phyloP scores from a whole-genome alignment of 92 coral and sea anemone species.

The Bergia sp. region DNA sequence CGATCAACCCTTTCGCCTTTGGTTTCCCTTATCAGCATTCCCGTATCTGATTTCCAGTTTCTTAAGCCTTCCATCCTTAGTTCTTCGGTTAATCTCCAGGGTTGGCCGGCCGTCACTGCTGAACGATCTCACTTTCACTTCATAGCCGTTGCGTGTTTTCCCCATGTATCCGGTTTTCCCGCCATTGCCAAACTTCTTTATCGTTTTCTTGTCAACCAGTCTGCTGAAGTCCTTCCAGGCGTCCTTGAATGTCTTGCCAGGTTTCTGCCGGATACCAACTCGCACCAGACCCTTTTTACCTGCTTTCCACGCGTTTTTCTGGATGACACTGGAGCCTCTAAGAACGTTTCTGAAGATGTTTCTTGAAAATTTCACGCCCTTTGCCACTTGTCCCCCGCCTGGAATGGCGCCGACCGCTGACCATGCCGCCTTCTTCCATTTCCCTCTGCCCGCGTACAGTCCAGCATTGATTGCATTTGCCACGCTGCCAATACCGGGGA shows the following conservation, averaged over 20 bases:
- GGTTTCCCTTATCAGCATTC: slow-evolving; percentile 5
- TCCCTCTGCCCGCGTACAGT: slow-evolving; percentile 36
- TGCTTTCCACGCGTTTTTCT: slow-evolving; percentile 2
- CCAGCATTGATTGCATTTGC: slow-evolving; percentile 43
- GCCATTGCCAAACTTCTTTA: slow-evolving; percentile 26
- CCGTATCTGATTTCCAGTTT: slow-evolving; percentile 36
- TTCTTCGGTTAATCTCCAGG: slow-evolving; percentile 20
- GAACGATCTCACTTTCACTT: slow-evolving; percentile 29
- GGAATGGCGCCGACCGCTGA: slow-evolving; percentile 47
- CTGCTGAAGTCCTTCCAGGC: slow-evolving; percentile 35
- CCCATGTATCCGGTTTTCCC: slow-evolving; percentile 17
- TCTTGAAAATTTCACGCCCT: slow-evolving; percentile 21
- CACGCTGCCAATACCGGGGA: slow-evolving; percentile 38
- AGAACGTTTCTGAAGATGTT: slow-evolving; percentile 28
- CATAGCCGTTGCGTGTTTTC: slow-evolving; percentile 40
- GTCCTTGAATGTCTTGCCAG: slow-evolving; percentile 26
- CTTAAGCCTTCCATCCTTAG: background rate
- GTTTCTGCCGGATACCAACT: slow-evolving; percentile 31
- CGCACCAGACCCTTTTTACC: slow-evolving; percentile 14
- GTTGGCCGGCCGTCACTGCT: slow-evolving; percentile 47
- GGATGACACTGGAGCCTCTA: slow-evolving; percentile 25
- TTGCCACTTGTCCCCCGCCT: slow-evolving; percentile 28
- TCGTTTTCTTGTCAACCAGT: slow-evolving; percentile 33
- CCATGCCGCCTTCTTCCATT: slow-evolving; percentile 44
- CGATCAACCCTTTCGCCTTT: background rate